Base-by-base conservation (phyloP, 2,888 invertebrate species). In the Sphaeridia pumilis region DNA sequence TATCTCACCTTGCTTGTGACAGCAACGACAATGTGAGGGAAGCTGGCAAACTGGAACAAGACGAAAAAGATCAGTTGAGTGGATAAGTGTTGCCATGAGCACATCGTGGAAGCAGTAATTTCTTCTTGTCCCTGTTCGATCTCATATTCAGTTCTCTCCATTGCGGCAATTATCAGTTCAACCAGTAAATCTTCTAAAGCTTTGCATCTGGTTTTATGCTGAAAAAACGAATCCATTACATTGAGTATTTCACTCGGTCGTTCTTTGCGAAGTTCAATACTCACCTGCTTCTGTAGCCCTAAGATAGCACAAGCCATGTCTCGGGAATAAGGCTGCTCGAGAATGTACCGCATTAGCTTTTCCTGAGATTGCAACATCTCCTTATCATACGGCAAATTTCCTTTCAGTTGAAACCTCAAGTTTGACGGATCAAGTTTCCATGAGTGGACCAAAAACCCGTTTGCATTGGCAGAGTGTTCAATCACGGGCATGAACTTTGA, bases 241-340 rank as follows among this genome's bases (percentile, higher is more conserved):
- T 12, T 41, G 17, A 17, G 20, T n/a, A 20, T 41, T 27, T 34
- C n/a, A n/a, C n/a, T n/a, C n/a, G n/a, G n/a, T n/a, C n/a, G n/a
- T n/a, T n/a, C n/a, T n/a, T n/a, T n/a, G n/a, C n/a, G n/a, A n/a
- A n/a, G n/a, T n/a, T n/a, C n/a, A n/a, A n/a, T n/a, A n/a, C n/a
- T n/a, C n/a, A 83, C 83, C 73, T 92, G 90, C 69, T 93, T 93
- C 68, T 89, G 93, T 24, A 95, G 74, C 38, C 90, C 89, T 20
- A 95, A 74, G 85, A 95, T 93, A 2, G 85, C 86, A 65, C 89
- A 92, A 64, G 94, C 88, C 87, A 94, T 90, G 68, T 95, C 95
- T 61, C 92, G 77, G 1, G 92, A 93, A 70, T 94, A 95, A 0
- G 93, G 90, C 69, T 95, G 94, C 67, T 90, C 88, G 14, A 95